These are phyloP conservation scores for Loripinus fragilis DNA, from an alignment of 2,888 invertebrate species.

Conservation along the genomic window DNA sequence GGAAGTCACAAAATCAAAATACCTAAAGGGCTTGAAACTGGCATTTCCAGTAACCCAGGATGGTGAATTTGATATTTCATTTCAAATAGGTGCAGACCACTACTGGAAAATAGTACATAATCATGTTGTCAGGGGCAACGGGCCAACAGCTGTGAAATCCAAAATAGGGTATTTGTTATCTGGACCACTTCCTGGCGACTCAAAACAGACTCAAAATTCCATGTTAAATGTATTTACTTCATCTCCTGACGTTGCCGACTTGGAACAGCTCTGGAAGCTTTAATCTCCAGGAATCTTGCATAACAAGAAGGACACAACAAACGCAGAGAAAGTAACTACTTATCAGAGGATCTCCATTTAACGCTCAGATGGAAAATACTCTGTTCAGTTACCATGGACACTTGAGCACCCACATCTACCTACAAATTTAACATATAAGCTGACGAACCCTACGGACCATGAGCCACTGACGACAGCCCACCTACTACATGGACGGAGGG, in stretches of 20 bases:
- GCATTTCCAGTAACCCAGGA: conserved; percentile 40
- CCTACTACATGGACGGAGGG: conserved; percentile 32
- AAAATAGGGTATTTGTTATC: no score
- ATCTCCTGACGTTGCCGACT: no score
- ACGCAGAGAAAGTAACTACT: background rate
- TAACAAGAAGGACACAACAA: background rate
- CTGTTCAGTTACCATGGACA: conserved; percentile 39
- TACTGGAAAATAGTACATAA: conserved; percentile 47
- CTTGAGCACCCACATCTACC: conserved; percentile 14
- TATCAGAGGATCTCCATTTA: conserved; percentile 15
- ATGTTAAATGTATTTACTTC: no score
- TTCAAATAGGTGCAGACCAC: conserved; percentile 41
- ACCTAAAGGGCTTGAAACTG: conserved; percentile 31
- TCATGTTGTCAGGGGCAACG: conserved; percentile 34
- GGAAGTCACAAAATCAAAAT: background rate
- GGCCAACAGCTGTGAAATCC: conserved; percentile 47
- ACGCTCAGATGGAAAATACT: conserved; percentile 25
- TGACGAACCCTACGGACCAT: conserved; percentile 17
- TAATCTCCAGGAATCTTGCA: no score
- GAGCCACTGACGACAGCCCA: conserved; percentile 50
- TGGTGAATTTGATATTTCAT: conserved; percentile 18
- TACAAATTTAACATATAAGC: conserved; percentile 42
- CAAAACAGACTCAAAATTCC: no score
- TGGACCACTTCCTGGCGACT: no score
- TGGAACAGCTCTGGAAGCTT: no score